Conservation (phyloP, 1,140 invertebrate genomes). For the Pantala flavescens region DNA sequence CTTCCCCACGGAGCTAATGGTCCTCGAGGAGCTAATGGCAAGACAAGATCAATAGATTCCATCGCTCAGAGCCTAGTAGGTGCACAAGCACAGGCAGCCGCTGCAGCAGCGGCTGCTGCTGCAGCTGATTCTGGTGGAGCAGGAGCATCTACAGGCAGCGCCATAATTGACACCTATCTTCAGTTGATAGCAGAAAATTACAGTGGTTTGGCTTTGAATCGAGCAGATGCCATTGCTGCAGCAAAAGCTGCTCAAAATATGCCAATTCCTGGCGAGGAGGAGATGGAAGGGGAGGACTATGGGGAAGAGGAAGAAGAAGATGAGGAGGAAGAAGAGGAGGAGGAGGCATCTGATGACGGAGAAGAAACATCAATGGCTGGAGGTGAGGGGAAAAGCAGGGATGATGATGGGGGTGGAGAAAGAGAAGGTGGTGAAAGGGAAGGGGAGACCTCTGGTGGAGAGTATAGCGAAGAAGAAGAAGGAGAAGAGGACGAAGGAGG, state of each 20-base stretch:
- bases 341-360: not conserved
- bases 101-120: constrained; percentile 22
- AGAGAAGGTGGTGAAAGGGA: not conserved
- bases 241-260: not conserved
- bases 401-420: not conserved
- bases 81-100: constrained; percentile 26
- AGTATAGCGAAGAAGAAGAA: not conserved
- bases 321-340: not conserved
- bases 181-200: constrained; percentile 67
- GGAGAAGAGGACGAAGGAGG: not conserved
- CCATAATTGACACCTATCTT: constrained; percentile 70
- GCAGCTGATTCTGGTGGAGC: constrained; percentile 31
- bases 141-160: constrained; percentile 50
- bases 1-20: not conserved
- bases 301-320: not conserved
- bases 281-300: not conserved
- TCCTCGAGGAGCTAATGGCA: not conserved
- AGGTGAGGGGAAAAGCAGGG: not conserved
- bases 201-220: not conserved
- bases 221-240: not conserved
- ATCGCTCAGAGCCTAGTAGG: constrained; percentile 13
- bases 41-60: constrained; percentile 13
- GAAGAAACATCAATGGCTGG: not conserved
- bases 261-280: not conserved
- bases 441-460: not conserved